Conservation (phyloP, 2,797 vertebrate species). For the Triplophysa yarkandensis region DNA sequence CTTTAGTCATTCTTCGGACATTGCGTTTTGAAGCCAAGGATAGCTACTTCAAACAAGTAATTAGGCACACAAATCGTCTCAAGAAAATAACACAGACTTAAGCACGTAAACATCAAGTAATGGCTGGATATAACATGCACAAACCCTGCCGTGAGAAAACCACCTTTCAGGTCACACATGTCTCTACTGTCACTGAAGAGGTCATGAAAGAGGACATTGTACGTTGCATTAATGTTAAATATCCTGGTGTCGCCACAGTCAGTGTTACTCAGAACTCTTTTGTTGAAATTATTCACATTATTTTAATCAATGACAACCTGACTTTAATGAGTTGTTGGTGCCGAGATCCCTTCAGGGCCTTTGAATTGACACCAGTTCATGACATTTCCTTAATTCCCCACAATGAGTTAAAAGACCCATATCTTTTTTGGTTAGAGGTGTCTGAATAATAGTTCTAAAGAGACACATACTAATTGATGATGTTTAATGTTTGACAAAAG, state of each 20-base stretch:
- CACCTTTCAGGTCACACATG: not conserved
- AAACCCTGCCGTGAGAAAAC: not conserved
- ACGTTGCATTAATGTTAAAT: not conserved
- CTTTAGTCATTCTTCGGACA: not conserved
- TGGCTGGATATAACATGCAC: conserved; percentile 7
- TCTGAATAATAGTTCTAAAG: not conserved
- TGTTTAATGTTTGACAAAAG: not conserved
- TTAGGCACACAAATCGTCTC: conserved; percentile 20
- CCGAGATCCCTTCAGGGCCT: not conserved
- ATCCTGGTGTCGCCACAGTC: conserved; percentile 1
- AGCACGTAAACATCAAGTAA: conserved; percentile 10
- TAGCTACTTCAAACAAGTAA: conserved; percentile 25
- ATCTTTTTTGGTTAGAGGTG: not conserved
- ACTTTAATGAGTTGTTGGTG: not conserved
- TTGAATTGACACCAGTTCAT: conserved; percentile 20
- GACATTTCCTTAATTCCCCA: not conserved
- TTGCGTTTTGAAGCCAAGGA: not conserved
- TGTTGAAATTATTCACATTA: conserved; percentile 3
- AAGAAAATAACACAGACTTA: conserved; percentile 18
- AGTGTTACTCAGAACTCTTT: conserved; percentile 10
- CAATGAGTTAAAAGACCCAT: too few relatives aligned
- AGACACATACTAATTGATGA: conserved; percentile 5
- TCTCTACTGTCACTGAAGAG: not conserved
- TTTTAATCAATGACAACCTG: not conserved
- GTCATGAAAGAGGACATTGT: conserved; percentile 16